A percentile compares a stretch with the other conserved stretches of the same genome.
Conservation (phyloP, 2,888 invertebrate species). For the Parelbella ahira region DNA sequence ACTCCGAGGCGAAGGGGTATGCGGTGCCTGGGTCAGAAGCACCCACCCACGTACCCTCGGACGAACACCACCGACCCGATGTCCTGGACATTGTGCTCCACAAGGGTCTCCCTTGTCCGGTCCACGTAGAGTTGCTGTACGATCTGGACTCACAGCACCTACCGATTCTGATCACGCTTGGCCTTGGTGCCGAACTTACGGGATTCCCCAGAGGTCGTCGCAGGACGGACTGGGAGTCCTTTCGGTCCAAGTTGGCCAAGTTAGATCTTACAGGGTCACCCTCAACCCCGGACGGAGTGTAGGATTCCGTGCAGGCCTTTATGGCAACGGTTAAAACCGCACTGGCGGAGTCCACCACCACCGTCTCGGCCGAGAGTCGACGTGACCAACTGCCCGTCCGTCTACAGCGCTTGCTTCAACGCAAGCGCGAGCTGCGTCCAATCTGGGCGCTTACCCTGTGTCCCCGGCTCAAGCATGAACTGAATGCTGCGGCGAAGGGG, state of each 20-base stretch:
- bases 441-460: too few species aligned
- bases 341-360: not conserved
- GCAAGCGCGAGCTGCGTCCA: too few species aligned
- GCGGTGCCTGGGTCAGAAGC: not conserved
- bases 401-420: too few species aligned
- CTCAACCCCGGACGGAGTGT: too few species aligned
- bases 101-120: not conserved
- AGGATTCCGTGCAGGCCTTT: not conserved
- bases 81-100: conserved; percentile 4
- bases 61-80: not conserved
- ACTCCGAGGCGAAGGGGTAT: conserved; percentile 1
- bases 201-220: not conserved
- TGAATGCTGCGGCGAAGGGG: too few species aligned
- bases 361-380: too few species aligned
- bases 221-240: not conserved
- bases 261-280: too few species aligned
- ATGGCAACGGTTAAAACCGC: not conserved
- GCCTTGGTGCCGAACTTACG: not conserved
- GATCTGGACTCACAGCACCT: conserved; percentile 2
- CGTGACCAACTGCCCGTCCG: too few species aligned
- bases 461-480: too few species aligned
- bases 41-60: not conserved
- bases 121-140: conserved; percentile 5
- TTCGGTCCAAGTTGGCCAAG: too few species aligned
- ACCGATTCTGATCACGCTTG: not conserved